Evolutionary conservation across 2,888 invertebrate species (phyloP).

Genomic region (Mythimna impura): DNA sequence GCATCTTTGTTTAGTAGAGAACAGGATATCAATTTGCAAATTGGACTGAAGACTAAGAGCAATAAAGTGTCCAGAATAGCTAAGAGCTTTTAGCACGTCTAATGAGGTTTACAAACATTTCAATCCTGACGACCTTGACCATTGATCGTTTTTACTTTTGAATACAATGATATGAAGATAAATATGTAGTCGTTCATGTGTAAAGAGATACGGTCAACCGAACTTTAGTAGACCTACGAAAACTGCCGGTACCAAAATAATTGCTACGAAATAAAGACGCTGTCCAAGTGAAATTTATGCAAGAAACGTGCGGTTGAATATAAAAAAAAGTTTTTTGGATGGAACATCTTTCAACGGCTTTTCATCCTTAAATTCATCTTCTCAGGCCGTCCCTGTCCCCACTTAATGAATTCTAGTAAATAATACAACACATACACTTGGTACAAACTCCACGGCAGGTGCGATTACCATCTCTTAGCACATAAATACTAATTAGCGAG

Average conservation of each 20-base stretch:
- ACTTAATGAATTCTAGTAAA: slow-evolving; percentile 63
- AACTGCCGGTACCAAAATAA: background rate
- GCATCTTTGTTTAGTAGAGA: background rate
- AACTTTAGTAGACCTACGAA: background rate
- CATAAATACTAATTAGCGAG: slow-evolving; percentile 75
- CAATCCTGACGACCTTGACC: slow-evolving; percentile 8
- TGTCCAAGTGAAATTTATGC: background rate
- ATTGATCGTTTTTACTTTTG: background rate
- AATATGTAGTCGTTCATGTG: background rate
- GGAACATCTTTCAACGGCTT: slow-evolving; percentile 13
- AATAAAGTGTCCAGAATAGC: slow-evolving; percentile 10
- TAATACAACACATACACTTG: slow-evolving; percentile 55
- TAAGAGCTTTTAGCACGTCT: slow-evolving; percentile 34
- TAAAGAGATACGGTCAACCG: background rate
- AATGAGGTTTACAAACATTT: slow-evolving; percentile 45
- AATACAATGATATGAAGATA: background rate
- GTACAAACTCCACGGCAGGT: slow-evolving; percentile 66
- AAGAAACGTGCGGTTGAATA: background rate
- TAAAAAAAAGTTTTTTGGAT: background rate
- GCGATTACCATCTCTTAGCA: slow-evolving; percentile 60
- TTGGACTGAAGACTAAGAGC: slow-evolving; percentile 12
- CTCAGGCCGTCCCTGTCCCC: slow-evolving; percentile 28
- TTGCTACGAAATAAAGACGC: background rate
- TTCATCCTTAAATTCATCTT: background rate
- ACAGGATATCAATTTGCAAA: slow-evolving; percentile 5